These are phyloP conservation scores for Xylota segnis DNA, from an alignment of 2,888 invertebrate species.

Conservation along the genomic window DNA sequence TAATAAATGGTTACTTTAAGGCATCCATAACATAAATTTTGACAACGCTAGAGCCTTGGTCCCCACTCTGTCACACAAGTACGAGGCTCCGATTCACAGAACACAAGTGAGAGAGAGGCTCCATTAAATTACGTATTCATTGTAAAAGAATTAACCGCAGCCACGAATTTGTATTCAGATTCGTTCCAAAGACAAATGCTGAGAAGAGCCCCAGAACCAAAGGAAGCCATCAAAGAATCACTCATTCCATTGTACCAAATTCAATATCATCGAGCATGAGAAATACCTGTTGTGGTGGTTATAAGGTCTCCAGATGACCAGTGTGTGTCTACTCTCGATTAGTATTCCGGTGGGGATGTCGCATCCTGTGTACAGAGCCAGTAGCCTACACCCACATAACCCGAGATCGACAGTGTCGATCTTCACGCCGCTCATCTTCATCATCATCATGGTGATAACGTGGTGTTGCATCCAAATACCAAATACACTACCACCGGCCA, in stretches of 20 bases:
- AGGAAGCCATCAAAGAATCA: slow-evolving; percentile 68
- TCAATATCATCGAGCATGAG: slow-evolving; percentile 59
- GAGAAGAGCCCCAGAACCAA: slow-evolving; percentile 32
- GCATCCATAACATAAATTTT: slow-evolving; percentile 40
- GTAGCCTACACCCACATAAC: slow-evolving; percentile 67
- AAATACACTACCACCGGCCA: background rate
- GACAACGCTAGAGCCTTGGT: slow-evolving; percentile 20
- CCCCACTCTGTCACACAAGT: slow-evolving; percentile 31
- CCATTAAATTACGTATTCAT: slow-evolving; percentile 58
- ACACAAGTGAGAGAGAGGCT: slow-evolving; percentile 18
- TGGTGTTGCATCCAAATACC: slow-evolving; percentile 75
- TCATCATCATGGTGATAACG: slow-evolving; percentile 71
- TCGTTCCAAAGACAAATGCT: slow-evolving; percentile 61
- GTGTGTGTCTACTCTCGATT: slow-evolving; percentile 37
- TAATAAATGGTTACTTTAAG: slow-evolving; percentile 47
- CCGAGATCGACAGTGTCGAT: slow-evolving; percentile 75
- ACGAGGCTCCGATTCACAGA: background rate
- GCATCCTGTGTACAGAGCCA: slow-evolving; percentile 65
- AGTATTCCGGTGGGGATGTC: slow-evolving; percentile 69
- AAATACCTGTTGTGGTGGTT: slow-evolving; percentile 48
- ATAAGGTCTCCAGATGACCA: slow-evolving; percentile 58
- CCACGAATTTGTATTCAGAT: slow-evolving; percentile 74
- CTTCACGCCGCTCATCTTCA: slow-evolving; percentile 74
- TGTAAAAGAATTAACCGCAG: slow-evolving; percentile 56
- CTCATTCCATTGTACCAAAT: slow-evolving; percentile 71